phyloP scores from a whole-genome alignment of 2,113 vertebrate species.

The Pelvicachromis taeniatus region DNA sequence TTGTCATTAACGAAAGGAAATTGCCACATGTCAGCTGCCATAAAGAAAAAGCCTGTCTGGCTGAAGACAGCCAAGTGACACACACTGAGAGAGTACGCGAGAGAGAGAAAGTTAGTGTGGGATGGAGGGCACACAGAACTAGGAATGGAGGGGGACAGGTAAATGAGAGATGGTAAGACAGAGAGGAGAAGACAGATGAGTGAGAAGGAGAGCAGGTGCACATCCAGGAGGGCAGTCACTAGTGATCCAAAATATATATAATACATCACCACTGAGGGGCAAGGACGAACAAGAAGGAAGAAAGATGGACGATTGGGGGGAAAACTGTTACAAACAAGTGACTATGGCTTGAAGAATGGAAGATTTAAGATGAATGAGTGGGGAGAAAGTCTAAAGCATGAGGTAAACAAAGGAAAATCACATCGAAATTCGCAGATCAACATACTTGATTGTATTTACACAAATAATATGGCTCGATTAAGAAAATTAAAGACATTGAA shows the following conservation, averaged over 20 bases:
- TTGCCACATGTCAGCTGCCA: slow-evolving; percentile 83
- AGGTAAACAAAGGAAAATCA: not conserved
- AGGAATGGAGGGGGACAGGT: not conserved
- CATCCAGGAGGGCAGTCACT: not conserved
- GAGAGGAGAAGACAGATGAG: not conserved
- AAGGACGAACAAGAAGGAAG: not conserved
- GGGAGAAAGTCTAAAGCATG: not conserved
- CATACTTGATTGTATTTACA: not conserved
- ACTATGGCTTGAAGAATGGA: not conserved
- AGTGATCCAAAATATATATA: not conserved
- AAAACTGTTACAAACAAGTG: not conserved
- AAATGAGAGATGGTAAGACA: not conserved
- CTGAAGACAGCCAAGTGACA: slow-evolving; percentile 32
- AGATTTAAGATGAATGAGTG: not conserved
- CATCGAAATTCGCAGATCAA: not conserved
- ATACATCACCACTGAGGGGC: not conserved
- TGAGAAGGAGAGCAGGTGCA: slow-evolving; percentile 11
- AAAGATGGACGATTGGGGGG: not conserved
- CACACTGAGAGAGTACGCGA: not conserved
- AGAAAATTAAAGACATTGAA: not conserved
- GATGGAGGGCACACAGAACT: not conserved
- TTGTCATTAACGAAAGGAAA: slow-evolving; percentile 87
- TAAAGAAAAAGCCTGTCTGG: slow-evolving; percentile 60
- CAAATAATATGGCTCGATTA: not conserved
- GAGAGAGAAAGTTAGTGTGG: not conserved